Base-by-base conservation (phyloP, 2,797 vertebrate genomes). In the Melanotaenia boesemani region DNA sequence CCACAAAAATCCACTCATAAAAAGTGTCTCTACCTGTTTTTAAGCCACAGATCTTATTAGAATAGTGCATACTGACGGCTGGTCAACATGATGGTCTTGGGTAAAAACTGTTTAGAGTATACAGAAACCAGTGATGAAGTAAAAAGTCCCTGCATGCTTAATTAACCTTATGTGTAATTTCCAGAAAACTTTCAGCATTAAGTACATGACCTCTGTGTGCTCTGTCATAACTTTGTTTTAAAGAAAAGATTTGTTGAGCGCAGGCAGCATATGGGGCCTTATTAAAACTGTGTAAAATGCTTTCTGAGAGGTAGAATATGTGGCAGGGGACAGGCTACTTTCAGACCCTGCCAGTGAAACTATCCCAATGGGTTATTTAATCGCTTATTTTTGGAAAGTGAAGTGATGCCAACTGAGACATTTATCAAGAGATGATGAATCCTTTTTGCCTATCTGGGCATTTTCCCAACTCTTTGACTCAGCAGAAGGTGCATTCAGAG, bases 361-460 rank as follows among this genome's bases (percentile, higher is more conserved):
- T 34, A 63, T 78, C 84, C 79, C 80, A 56, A 67, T 84, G 83
- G 81, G 80, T 86, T 87, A 80, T 90, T 90, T 88, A 82, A 76
- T 76, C 75, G 72, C 63, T 85, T 88, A 89, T 87, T 90, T 86
- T 74, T 57, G 74, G 82, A 88, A 87, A 87, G 66, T 76, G 70
- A 84, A 84, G 58, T 82, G 72, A 82, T 39, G 76, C 58, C 81
- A 80, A 77, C 54, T 20, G 41, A 4, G 74, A 83, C 63, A 72
- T 81, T 72, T 55, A 72, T 28, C 52, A 24, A 79, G 26, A 74
- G 39, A 77, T 65, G 72, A 85, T 46, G 67, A 79, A 83, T 84
- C 50, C 55, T 66, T 84, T 86, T 79, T 77, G 67, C 70, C 74
- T 52, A 76, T 77, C 82, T 74, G 34, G 76, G 39, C 57, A 7